Evolutionary conservation across 2,113 vertebrate genomes (phyloP), one percentile per base, ranked within the genome.

Genomic region (Thunnus thynnus): DNA sequence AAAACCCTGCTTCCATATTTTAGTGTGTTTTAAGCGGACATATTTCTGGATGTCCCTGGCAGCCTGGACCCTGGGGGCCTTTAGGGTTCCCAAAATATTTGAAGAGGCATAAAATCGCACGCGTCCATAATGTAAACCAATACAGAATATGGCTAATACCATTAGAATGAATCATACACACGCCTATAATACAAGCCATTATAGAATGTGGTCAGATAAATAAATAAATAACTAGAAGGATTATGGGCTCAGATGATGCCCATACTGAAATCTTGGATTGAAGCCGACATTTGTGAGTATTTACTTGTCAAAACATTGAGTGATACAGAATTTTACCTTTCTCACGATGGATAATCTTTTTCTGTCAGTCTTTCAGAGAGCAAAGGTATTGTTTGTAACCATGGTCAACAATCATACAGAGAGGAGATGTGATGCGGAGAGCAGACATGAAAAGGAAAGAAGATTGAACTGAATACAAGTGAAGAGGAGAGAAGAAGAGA

Each of bases 11-110:
- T 81, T 72, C 77, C 76, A 76, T 88, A 86, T 84, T 89, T 88
- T 85, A 89, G 66, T 76, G 75, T 66, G 75, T 89, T 88, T 91
- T 88, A 91, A 92, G 77, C 41, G 69, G 80, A 65, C 78, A 80
- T 89, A 85, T 88, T 88, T 92, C 80, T 88, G 50, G 58, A 68
- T 44, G 82, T 73, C 83, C 60, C 77, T 82, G 82, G 76, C 84
- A 88, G 72, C 27, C 25, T 13, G 64, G 64, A 70, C 66, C 73
- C 12, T 3, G 50, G 86, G 67, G 80, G 51, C 55, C 72, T 86
- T 73, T 80, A 63, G 75, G 54, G 72, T 55, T 87, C 58, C 82
- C 75, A 74, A 86, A 88, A 90, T 84, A 85, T 85, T 84, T 87
- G 79, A 85, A 64, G 80, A 82, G 72, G 57, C 56, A 83, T 80